phyloP scores from a whole-genome alignment of 2,113 vertebrate genomes.

The Patagioenas fasciata region DNA sequence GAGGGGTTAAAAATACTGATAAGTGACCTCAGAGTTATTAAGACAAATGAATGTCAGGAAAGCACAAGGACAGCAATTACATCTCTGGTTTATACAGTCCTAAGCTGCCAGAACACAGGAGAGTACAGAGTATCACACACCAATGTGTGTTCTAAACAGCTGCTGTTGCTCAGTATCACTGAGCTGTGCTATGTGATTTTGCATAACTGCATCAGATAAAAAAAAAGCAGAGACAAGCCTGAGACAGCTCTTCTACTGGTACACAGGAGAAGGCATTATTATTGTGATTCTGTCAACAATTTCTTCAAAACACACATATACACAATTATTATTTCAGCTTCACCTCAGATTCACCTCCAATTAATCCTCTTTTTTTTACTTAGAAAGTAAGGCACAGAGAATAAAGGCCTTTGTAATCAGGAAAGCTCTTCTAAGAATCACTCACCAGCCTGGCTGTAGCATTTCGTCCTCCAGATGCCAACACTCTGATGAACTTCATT shows the following conservation, averaged over 20 bases:
- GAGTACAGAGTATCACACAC: not conserved
- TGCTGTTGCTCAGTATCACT: not conserved
- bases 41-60: not conserved
- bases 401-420: not conserved
- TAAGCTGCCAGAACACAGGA: not conserved
- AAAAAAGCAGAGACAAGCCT: not conserved
- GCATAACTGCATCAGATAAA: not conserved
- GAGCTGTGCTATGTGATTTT: not conserved
- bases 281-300: fast-evolving
- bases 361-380: not conserved
- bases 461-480: constrained; percentile 88
- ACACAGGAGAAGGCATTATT: not conserved
- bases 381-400: not conserved
- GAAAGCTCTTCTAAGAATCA: not conserved
- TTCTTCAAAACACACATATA: not conserved
- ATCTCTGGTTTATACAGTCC: not conserved
- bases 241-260: not conserved
- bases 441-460: constrained; percentile 90
- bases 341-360: not conserved
- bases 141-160: not conserved
- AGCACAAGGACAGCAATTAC: not conserved
- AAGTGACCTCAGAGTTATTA: not conserved
- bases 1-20: not conserved
- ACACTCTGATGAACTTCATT: constrained; percentile 91
- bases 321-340: not conserved